Percentiles rank a stretch among this genome's conserved stretches.
phyloP scores from a whole-genome alignment of 2,797 vertebrate genomes.

The Sebastes steindachneri region DNA sequence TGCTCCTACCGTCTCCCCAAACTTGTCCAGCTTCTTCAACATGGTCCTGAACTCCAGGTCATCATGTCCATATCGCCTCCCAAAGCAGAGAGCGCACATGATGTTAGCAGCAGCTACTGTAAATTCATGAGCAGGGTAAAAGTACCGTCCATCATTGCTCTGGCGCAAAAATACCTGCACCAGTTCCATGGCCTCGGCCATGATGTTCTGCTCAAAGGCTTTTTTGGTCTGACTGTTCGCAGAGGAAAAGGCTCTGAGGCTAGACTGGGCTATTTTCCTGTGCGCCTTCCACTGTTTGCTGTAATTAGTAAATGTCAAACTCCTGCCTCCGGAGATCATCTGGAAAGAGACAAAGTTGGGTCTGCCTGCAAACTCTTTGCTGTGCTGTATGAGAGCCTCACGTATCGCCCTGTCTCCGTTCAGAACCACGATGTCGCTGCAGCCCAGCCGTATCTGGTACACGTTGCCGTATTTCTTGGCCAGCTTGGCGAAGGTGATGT shows the following conservation, averaged over 20 bases:
- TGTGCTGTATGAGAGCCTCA: slow-evolving; percentile 84
- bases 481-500: slow-evolving; percentile 83
- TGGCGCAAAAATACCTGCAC: slow-evolving; percentile 76
- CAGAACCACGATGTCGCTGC: slow-evolving; percentile 86
- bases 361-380: slow-evolving; percentile 87
- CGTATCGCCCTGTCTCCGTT: slow-evolving; percentile 83
- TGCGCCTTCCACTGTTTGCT: slow-evolving; percentile 85
- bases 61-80: slow-evolving; percentile 89
- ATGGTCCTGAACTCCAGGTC: slow-evolving; percentile 91
- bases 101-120: slow-evolving; percentile 92
- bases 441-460: slow-evolving; percentile 88
- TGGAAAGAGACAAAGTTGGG: slow-evolving; percentile 89
- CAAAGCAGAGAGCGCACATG: slow-evolving; percentile 96
- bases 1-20: slow-evolving; percentile 91
- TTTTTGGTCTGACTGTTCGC: slow-evolving; percentile 80
- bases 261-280: slow-evolving; percentile 84
- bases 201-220: slow-evolving; percentile 84
- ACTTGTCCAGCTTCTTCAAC: slow-evolving; percentile 86
- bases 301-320: slow-evolving; percentile 85
- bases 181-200: slow-evolving; percentile 83
- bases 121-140: slow-evolving; percentile 80
- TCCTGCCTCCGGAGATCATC: slow-evolving; percentile 86
- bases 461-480: slow-evolving; percentile 86
- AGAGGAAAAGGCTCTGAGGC: slow-evolving; percentile 85
- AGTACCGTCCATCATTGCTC: slow-evolving; percentile 73